A percentile compares a stretch with the other conserved stretches of the same genome.
These are phyloP conservation scores for Monopis laevigella DNA, from an alignment of 2,888 invertebrate species.

Conservation along the genomic window DNA sequence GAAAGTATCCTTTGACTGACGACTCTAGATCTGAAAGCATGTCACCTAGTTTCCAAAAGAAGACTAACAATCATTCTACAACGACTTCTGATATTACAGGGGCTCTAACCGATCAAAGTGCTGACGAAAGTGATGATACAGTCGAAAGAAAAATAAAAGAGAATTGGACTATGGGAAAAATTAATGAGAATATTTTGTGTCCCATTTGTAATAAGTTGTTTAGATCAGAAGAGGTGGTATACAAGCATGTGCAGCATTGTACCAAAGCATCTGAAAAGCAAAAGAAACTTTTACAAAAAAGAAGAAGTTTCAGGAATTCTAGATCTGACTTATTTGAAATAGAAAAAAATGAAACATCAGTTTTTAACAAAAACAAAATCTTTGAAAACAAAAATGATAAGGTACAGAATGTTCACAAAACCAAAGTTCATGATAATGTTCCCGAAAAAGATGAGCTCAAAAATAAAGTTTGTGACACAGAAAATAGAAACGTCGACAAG, in stretches of 20 bases:
- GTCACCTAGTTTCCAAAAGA: constrained; percentile 42
- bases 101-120: constrained; percentile 28
- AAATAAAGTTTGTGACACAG: neutral
- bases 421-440: neutral
- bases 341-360: too few relatives aligned
- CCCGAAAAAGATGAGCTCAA: too few relatives aligned
- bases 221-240: constrained; percentile 59
- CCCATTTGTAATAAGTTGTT: constrained; percentile 60
- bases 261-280: constrained; percentile 45
- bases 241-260: constrained; percentile 63
- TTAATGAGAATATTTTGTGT: constrained; percentile 59
- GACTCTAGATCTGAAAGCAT: constrained; percentile 25
- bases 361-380: too few relatives aligned
- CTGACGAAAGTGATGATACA: constrained; percentile 33
- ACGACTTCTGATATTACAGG: neutral
- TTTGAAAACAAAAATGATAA: too few relatives aligned
- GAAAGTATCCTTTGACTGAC: constrained; percentile 42
- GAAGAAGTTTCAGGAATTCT: neutral
- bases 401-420: too few relatives aligned
- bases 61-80: constrained; percentile 24
- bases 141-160: constrained; percentile 43
- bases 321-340: neutral
- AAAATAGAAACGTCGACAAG: neutral
- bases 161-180: constrained; percentile 65
- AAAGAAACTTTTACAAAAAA: neutral